Base-by-base conservation (phyloP, 2,113 vertebrate genomes). In the Colius striatus region DNA sequence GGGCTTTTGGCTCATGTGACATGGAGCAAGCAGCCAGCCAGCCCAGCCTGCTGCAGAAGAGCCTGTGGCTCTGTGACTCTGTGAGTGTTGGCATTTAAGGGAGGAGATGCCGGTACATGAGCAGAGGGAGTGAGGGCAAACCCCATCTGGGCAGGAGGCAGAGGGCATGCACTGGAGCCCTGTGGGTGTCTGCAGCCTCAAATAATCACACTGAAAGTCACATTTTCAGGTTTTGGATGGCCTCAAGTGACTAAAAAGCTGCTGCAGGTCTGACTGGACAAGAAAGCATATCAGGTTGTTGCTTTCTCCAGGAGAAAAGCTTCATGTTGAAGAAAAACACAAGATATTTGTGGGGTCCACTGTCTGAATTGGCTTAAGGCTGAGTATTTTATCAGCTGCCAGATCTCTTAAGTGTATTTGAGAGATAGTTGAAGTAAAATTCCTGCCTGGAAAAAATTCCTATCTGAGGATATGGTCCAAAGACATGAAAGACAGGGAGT, bases 401-500 rank as follows among this genome's bases (percentile, higher is more conserved):
- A 85, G 55, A 95, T 90, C 78, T 92, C 74, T 50, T 20, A 57
- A 58, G 22, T 16, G 7, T 61, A 73, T 73, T 94, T 4, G 16
- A 86, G 51, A 2, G 2, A 90, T 0, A 1, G 84, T 74, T 77
- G 79, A 93, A 83, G 76, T 10, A 67, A 95, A 93, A 80, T 89
- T 92, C 88, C 68, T 95, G 57, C 57, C 87, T 32, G 47, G 38
- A 78, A 92, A 70, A 94, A 60, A 57, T 27, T 77, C 61, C 55
- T 94, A 67, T 73, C 89, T 87, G 41, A 86, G 65, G 51, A 84
- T 43, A 67, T n/a, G 86, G 83, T 67, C 51, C 60, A 84, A 92
- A 66, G 26, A 45, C 27, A 65, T 72, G 86, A 74, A 80, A 71
- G 68, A 84, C 15, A 36, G 17, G 20, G 50, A 90, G 32, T 16